Evolutionary conservation across 2,888 invertebrate species (phyloP), one percentile per base, ranked within the genome.

Genomic region (Desoria tigrina): DNA sequence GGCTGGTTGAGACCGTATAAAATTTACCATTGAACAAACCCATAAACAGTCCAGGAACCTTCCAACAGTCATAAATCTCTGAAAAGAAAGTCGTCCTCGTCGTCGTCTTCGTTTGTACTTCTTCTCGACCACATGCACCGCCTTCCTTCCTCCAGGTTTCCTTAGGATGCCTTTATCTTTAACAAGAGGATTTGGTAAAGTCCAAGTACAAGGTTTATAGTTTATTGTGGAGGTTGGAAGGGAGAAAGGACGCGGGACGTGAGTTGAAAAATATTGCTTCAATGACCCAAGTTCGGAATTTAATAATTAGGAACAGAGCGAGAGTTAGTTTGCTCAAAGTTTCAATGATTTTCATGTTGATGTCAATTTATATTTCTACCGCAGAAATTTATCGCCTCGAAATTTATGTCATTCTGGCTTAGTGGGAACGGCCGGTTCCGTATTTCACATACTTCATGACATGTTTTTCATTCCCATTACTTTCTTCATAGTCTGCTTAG

Each of bases 21-120:
- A 45, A 11, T 26, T 26, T 21, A 51, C 65, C 65, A 70, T 70
- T 65, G 65, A 70, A 61, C 67, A 67, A 70, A 63, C 65, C 70
- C 70, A 70, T 70, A 70, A 70, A 70, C 70, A 67, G 65, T 59
- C 59, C 60, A 63, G 61, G 67, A 65, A 58, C 66, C 66, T 67
- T 70, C 62, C 55, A 58, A 39, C 28, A 63, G 63, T 60, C 63
- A 68, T 70, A 70, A 70, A 70, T 70, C 70, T 70, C 58, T 16
- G 37, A 37, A 51, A 56, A 66, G 50, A 63, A 63, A 56, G 60
- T 51, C 66, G 59, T 51, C 49, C 24, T 54, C 53, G 42, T 54
- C 53, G 45, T 9, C 45, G 23, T 60, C 37, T 45, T 45, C 45
- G 21, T 45, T 21, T 21, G 16, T 45, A 45, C 9, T 45, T 45